phyloP scores from a whole-genome alignment of 1,140 invertebrate genomes.

The Apis mellifera region DNA sequence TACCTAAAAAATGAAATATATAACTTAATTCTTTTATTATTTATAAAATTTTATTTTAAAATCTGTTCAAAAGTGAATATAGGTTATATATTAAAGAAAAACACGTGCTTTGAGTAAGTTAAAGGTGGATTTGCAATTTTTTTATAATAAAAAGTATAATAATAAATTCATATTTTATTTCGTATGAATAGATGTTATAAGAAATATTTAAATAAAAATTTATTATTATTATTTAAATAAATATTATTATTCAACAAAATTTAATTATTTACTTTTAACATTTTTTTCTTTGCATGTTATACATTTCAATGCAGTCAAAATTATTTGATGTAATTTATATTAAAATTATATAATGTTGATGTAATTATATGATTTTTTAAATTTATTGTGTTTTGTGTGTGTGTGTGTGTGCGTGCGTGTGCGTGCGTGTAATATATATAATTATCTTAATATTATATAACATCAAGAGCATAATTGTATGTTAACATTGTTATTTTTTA shows the following conservation, averaged over 20 bases:
- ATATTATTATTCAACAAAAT: background rate
- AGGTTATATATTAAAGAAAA: slow-evolving; percentile 27
- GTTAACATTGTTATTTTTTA: background rate
- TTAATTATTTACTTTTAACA: background rate
- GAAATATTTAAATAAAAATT: background rate
- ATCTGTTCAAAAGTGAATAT: background rate
- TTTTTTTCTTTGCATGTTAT: background rate
- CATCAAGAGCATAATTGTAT: background rate
- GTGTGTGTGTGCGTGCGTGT: too few relatives aligned
- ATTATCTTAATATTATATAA: background rate
- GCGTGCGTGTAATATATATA: too few relatives aligned
- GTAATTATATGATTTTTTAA: background rate
- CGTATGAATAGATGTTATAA: background rate
- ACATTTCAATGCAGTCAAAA: background rate
- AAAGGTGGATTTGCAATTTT: slow-evolving; percentile 1
- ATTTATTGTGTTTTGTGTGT: too few relatives aligned
- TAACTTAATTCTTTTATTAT: background rate
- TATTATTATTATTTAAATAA: background rate
- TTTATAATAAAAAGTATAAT: too few relatives aligned
- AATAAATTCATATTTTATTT: background rate
- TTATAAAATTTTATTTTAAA: background rate
- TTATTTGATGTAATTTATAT: slow-evolving; percentile 12
- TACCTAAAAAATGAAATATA: background rate
- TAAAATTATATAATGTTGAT: background rate
- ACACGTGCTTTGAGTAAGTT: slow-evolving; percentile 29